Evolutionary conservation across 2,797 vertebrate species (phyloP).

Genomic region (Ataeniobius toweri): DNA sequence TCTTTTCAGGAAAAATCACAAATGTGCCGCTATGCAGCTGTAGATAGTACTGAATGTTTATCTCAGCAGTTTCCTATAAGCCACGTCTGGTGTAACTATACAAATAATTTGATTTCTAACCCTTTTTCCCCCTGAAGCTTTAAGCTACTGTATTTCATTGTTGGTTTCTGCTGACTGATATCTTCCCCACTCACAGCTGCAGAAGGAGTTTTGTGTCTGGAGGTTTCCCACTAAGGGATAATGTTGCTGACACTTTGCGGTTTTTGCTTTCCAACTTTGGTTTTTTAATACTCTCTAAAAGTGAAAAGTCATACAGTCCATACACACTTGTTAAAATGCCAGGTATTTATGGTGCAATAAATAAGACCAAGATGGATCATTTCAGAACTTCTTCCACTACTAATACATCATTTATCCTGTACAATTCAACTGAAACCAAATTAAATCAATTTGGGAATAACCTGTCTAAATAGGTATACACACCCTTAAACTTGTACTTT

Average conservation of each 20-base stretch:
- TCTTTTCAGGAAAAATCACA: conserved; percentile 24
- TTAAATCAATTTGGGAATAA: neutral
- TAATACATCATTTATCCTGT: neutral
- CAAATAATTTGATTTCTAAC: conserved; percentile 34
- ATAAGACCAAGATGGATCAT: neutral
- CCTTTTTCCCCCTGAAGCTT: conserved; percentile 18
- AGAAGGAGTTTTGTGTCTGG: conserved; percentile 24
- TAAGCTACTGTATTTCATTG: conserved; percentile 29
- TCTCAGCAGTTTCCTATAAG: conserved; percentile 48
- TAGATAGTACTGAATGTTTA: conserved; percentile 40
- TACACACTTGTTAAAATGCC: neutral
- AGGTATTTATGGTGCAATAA: neutral
- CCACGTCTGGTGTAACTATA: conserved; percentile 14
- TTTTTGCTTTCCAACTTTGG: conserved; percentile 13
- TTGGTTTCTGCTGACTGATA: conserved; percentile 52
- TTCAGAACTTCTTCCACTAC: neutral
- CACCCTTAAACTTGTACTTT: neutral
- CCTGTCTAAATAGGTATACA: neutral
- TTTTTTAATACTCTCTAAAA: neutral
- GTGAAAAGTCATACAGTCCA: neutral
- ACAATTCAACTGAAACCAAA: neutral
- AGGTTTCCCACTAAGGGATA: conserved; percentile 38
- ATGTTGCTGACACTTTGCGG: conserved; percentile 32
- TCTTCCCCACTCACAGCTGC: conserved; percentile 14
- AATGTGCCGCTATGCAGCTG: conserved; percentile 34